Conservation (phyloP, 2,888 invertebrate species). For the Eucera pruinosa region DNA sequence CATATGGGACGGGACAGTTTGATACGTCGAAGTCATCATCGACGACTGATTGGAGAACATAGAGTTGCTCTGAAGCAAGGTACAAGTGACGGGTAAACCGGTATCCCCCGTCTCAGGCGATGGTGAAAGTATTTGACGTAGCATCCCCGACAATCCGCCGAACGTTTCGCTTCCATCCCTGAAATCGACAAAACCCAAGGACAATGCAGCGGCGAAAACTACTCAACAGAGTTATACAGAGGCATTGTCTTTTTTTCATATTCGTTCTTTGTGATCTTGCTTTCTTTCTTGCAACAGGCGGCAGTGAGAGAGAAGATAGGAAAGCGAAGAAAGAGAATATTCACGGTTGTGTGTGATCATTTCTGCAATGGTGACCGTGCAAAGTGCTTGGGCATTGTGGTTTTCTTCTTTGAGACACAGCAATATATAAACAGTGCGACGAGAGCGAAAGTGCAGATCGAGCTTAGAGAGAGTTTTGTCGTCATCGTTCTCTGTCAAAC, state of each 20-base stretch:
- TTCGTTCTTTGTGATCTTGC: slow-evolving; percentile 56
- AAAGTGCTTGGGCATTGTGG: slow-evolving; percentile 79
- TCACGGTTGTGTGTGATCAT: slow-evolving; percentile 66
- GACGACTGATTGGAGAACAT: slow-evolving; percentile 77
- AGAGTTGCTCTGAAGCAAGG: slow-evolving; percentile 72
- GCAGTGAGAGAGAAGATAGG: slow-evolving; percentile 63
- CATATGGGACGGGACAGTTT: slow-evolving; percentile 69
- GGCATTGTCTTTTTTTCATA: slow-evolving; percentile 40
- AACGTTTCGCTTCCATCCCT: slow-evolving; percentile 81
- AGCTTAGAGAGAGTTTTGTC: slow-evolving; percentile 61
- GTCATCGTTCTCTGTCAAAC: slow-evolving; percentile 48
- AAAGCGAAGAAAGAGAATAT: slow-evolving; percentile 41
- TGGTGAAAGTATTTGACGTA: slow-evolving; percentile 83
- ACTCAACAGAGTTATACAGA: slow-evolving; percentile 46
- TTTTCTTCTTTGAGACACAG: slow-evolving; percentile 30
- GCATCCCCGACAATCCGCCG: slow-evolving; percentile 83
- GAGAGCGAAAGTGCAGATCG: slow-evolving; percentile 61
- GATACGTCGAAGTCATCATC: slow-evolving; percentile 74
- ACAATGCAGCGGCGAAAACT: slow-evolving; percentile 75
- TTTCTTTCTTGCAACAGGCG: slow-evolving; percentile 70
- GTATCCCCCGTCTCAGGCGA: slow-evolving; percentile 79
- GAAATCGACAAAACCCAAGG: slow-evolving; percentile 82
- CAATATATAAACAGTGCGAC: slow-evolving; percentile 46
- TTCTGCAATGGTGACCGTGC: slow-evolving; percentile 77
- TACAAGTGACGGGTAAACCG: slow-evolving; percentile 69